Evolutionary conservation across 2,888 invertebrate species (phyloP), one percentile per base, ranked within the genome.

Genomic region (Zeuzera pyrina): DNA sequence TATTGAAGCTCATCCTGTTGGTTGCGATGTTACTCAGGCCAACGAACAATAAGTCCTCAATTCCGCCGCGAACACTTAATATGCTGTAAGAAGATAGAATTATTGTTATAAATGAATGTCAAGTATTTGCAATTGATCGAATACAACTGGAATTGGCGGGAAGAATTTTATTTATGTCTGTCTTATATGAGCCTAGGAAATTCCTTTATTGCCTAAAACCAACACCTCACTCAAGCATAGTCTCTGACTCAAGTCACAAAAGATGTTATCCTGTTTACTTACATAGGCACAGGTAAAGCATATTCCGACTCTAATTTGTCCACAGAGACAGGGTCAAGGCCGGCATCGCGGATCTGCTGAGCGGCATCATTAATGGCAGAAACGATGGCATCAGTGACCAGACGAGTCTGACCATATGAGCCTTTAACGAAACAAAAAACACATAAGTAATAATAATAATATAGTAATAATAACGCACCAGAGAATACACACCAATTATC

Each of bases 21-120:
- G 74, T 41, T 6, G 58, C 52, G 23, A 79, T 77, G 36, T 77
- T 43, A 35, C 77, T 76, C 15, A 66, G 31, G 1, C 77, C 76
- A 0, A 21, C 36, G 14, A 56, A 45, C 0, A 38, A 7, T 0
- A 74, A 1, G 2, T 57, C 33, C 0, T 58, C 48, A 1, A 60
- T 3, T 1, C 35, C n/a, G 1, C 38, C 57, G 0, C 30, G 36
- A 0, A 45, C 33, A 12, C 43, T 52, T 12, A 68, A 47, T 2
- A 74, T 10, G 12, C 78, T 78, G 52, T 0, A 37, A 29, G 23
- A 34, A 36, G 33, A 21, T 31, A 23, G 12, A 12, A 22, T 21
- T n/a, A 16, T 12, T 21, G n/a, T n/a, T n/a, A n/a, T n/a, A n/a
- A n/a, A n/a, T n/a, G n/a, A n/a, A n/a, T n/a, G n/a, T n/a, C n/a